These are phyloP conservation scores for Theocolax elegans DNA, from an alignment of 1,140 invertebrate genomes.

Conservation along the genomic window DNA sequence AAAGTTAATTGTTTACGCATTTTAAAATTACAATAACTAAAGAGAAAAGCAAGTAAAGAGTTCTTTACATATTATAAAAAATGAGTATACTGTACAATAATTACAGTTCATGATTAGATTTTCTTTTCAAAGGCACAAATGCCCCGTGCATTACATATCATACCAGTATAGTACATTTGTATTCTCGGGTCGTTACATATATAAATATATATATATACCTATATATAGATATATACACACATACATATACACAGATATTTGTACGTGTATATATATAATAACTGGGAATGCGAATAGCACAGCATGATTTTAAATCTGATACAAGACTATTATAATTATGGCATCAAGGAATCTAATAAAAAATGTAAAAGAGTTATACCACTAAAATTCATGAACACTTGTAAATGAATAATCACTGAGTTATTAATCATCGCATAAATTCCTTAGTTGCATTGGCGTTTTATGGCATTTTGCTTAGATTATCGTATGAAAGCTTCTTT, in stretches of 20 bases:
- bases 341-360: constrained; percentile 11
- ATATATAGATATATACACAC: too few relatives aligned
- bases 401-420: constrained; percentile 20
- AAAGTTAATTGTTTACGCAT: constrained; percentile 28
- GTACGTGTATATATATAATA: constrained; percentile 45
- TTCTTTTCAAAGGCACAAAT: constrained; percentile 47
- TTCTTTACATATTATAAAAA: constrained; percentile 46
- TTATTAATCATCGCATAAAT: constrained; percentile 13
- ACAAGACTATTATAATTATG: constrained; percentile 14
- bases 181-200: constrained; percentile 17
- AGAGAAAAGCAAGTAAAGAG: constrained; percentile 19
- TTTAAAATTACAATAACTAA: constrained; percentile 10
- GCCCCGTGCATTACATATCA: constrained; percentile 21
- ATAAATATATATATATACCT: too few relatives aligned
- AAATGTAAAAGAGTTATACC: neutral
- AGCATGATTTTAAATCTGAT: constrained; percentile 22
- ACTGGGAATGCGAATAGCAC: constrained; percentile 46
- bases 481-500: neutral
- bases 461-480: constrained; percentile 35
- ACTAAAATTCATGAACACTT: constrained; percentile 22
- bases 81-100: constrained; percentile 47
- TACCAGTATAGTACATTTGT: constrained; percentile 26
- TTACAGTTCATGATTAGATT: constrained; percentile 48
- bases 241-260: constrained; percentile 44
- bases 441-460: constrained; percentile 28